Conservation (phyloP, 2,113 vertebrate species). For the Spea multiplicata region DNA sequence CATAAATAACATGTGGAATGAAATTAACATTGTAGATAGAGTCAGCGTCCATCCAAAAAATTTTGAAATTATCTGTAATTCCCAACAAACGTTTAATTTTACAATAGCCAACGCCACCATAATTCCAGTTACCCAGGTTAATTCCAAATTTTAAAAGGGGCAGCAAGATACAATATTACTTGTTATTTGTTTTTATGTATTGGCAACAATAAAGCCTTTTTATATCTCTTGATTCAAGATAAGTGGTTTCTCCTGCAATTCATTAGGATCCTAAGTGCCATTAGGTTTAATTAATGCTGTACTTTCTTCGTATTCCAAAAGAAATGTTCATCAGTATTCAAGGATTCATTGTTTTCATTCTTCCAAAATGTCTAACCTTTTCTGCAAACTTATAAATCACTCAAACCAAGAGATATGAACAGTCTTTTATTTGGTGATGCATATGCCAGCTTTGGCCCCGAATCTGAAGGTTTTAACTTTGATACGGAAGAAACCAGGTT, state of each 20-base stretch:
- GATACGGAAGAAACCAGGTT: no score
- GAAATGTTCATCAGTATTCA: slow-evolving; percentile 26
- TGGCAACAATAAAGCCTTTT: slow-evolving; percentile 34
- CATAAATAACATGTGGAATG: not conserved
- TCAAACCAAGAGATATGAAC: not conserved
- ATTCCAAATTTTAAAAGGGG: slow-evolving; percentile 1
- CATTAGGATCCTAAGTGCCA: slow-evolving; percentile 31
- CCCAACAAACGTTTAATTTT: not conserved
- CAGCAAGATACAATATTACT: slow-evolving; percentile 3
- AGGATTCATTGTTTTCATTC: not conserved
- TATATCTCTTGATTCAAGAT: slow-evolving; percentile 27
- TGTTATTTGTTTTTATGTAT: slow-evolving; percentile 31
- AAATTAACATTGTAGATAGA: not conserved
- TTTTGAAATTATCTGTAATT: not conserved
- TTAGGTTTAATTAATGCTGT: slow-evolving; percentile 41
- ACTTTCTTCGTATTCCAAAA: slow-evolving; percentile 31
- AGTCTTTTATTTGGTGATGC: not conserved
- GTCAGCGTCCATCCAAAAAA: not conserved
- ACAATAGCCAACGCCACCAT: not conserved
- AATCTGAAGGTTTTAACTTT: no score
- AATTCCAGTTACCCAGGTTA: not conserved
- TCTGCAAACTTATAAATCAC: not conserved
- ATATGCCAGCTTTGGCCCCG: no score
- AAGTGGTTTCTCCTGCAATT: slow-evolving; percentile 36
- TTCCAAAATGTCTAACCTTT: slow-evolving; percentile 9